Evolutionary conservation across 2,113 vertebrate species (phyloP).

Genomic region (Galbula dea): DNA sequence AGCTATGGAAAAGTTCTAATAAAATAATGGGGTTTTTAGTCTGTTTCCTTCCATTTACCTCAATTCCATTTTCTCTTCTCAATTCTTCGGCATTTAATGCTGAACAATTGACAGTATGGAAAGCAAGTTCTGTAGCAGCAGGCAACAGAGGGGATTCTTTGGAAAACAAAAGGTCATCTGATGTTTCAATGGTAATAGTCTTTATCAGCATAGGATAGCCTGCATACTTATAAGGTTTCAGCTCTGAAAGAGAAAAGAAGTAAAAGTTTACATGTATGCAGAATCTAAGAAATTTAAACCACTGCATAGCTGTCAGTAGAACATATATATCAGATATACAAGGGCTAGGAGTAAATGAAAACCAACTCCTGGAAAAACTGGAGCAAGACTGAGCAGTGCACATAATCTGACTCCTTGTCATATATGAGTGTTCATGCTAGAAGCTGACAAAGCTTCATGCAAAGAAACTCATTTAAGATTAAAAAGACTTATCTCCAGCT

Average conservation of each 20-base stretch:
- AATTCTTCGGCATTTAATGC: constrained; percentile 96
- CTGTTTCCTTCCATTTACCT: constrained; percentile 74
- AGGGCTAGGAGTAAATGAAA: background rate
- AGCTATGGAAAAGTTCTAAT: background rate
- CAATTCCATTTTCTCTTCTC: constrained; percentile 91
- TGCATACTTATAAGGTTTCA: constrained; percentile 97
- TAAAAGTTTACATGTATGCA: background rate
- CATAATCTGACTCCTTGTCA: background rate
- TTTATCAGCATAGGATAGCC: constrained; percentile 98
- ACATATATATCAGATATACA: background rate
- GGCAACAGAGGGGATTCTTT: constrained; percentile 92
- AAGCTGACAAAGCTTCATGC: background rate
- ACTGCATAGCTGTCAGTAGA: background rate
- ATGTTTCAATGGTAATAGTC: constrained; percentile 95
- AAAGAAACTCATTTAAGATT: background rate
- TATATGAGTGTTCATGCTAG: background rate
- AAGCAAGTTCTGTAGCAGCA: constrained; percentile 89
- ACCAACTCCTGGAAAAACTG: background rate
- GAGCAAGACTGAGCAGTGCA: background rate
- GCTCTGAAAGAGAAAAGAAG: constrained; percentile 76
- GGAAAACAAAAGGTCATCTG: constrained; percentile 91
- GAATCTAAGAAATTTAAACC: background rate
- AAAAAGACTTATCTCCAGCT: background rate
- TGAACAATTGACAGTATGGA: constrained; percentile 96
- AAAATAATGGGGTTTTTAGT: background rate